These are phyloP conservation scores for Drosophila varians DNA, from an alignment of 1,140 invertebrate genomes.

Conservation along the genomic window DNA sequence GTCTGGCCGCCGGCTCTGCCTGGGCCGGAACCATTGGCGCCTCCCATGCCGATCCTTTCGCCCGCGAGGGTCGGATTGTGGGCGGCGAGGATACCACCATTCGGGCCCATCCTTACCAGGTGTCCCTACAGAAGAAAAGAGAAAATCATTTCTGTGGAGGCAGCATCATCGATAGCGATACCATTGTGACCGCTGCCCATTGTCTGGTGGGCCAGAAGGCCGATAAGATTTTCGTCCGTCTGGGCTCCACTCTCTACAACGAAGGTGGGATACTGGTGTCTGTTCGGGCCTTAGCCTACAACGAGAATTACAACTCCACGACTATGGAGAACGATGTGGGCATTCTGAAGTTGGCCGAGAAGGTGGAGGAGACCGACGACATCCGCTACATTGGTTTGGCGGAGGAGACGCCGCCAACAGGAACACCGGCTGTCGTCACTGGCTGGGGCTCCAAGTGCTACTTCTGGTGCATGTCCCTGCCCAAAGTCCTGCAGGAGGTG, in stretches of 20 bases:
- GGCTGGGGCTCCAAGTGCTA: constrained; percentile 51
- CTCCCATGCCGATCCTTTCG: constrained; percentile 14
- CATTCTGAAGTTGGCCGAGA: constrained; percentile 52
- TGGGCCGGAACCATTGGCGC: constrained; percentile 15
- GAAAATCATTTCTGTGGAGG: constrained; percentile 84
- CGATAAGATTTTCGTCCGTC: constrained; percentile 2
- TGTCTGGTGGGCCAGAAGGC: constrained; percentile 28
- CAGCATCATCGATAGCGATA: constrained; percentile 82
- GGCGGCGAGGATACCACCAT: constrained; percentile 54
- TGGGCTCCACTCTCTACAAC: constrained; percentile 40
- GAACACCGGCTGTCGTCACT: constrained; percentile 49
- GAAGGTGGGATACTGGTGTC: constrained; percentile 11
- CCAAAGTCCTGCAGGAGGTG: constrained; percentile 19
- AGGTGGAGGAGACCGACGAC: constrained; percentile 13
- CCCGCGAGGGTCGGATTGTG: constrained; percentile 59
- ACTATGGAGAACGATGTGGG: constrained; percentile 71
- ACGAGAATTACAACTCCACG: constrained; percentile 14
- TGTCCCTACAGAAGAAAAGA: constrained; percentile 45
- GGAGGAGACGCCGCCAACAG: constrained; percentile 23
- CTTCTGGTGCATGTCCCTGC: constrained; percentile 29
- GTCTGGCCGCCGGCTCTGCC: constrained; percentile 7
- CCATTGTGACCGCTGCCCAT: constrained; percentile 65
- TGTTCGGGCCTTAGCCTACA: constrained; percentile 13
- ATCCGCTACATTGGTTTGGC: constrained; percentile 46
- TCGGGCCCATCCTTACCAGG: constrained; percentile 49